Conservation (phyloP, 2,888 invertebrate genomes). For the Linyphia triangularis region DNA sequence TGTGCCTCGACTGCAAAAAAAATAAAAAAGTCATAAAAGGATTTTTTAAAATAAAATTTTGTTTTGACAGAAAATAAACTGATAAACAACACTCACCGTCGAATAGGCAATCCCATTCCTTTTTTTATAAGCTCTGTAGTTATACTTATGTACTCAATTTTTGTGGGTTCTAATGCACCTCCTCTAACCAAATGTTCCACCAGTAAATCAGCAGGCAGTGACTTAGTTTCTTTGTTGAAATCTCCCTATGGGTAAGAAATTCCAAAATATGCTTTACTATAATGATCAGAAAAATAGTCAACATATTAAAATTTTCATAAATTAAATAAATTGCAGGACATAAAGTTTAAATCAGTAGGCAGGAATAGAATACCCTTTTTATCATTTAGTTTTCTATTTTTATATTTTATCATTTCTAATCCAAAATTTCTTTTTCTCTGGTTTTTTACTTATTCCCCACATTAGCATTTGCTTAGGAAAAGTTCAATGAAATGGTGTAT, state of each 20-base stretch:
- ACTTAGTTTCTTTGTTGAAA: constrained; percentile 80
- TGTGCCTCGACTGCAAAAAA: neutral
- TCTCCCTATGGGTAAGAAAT: constrained; percentile 78
- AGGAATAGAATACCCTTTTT: too few species aligned
- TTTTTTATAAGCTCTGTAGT: constrained; percentile 85
- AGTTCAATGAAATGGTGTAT: too few species aligned
- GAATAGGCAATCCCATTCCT: constrained; percentile 84
- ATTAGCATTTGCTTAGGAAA: too few species aligned
- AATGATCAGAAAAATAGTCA: too few species aligned
- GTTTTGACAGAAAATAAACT: constrained; percentile 44
- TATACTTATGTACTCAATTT: constrained; percentile 84
- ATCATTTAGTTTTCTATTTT: too few species aligned
- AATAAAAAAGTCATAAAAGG: neutral
- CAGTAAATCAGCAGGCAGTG: constrained; percentile 84
- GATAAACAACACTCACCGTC: constrained; percentile 79
- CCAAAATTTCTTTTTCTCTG: too few species aligned
- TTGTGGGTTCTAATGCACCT: constrained; percentile 85
- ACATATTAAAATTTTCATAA: too few species aligned
- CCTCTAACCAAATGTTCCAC: constrained; percentile 83
- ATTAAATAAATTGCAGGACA: too few species aligned
- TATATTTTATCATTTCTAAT: too few species aligned
- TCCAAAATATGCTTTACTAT: too few species aligned
- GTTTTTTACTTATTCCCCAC: too few species aligned
- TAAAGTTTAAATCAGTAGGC: too few species aligned
- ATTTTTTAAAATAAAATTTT: neutral